phyloP scores from a whole-genome alignment of 37 sponge, comb jelly and placozoan genomes.

The Bolinopsis microptera region DNA sequence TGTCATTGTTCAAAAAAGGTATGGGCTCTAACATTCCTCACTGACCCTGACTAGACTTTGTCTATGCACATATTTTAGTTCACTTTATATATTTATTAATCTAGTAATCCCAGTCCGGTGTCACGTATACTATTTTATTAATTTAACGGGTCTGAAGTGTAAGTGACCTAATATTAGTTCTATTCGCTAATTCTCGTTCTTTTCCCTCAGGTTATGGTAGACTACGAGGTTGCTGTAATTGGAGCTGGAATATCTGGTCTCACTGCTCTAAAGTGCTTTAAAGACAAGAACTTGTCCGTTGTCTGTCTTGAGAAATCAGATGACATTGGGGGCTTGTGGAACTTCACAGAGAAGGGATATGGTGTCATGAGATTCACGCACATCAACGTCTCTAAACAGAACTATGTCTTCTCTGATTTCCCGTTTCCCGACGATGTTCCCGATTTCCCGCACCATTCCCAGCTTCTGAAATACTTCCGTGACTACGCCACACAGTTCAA shows the following conservation, averaged over 20 bases:
- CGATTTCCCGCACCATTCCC: constrained; percentile 78
- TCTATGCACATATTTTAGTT: too few relatives aligned
- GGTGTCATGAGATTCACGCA: constrained; percentile 68
- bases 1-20: too few relatives aligned
- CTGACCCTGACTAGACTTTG: too few relatives aligned
- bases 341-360: constrained; percentile 75
- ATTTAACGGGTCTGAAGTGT: too few relatives aligned
- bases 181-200: too few relatives aligned
- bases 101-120: too few relatives aligned
- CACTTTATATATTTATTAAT: too few relatives aligned
- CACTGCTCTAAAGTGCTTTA: constrained; percentile 79
- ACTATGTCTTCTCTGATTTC: constrained; percentile 76
- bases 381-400: constrained; percentile 67
- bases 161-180: too few relatives aligned
- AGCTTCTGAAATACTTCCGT: constrained; percentile 75
- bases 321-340: constrained; percentile 89
- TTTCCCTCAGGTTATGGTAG: background rate
- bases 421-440: constrained; percentile 88
- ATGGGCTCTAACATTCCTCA: too few relatives aligned
- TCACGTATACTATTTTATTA: too few relatives aligned
- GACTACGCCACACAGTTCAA: constrained; percentile 75
- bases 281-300: constrained; percentile 87
- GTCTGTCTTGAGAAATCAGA: constrained; percentile 81
- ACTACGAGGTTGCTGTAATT: constrained; percentile 90
- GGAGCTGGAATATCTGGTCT: constrained; percentile 93